Percentiles rank a stretch among this genome's conserved stretches.
Evolutionary conservation across 1,140 invertebrate species (phyloP).

Genomic region (Drosophila guanche): DNA sequence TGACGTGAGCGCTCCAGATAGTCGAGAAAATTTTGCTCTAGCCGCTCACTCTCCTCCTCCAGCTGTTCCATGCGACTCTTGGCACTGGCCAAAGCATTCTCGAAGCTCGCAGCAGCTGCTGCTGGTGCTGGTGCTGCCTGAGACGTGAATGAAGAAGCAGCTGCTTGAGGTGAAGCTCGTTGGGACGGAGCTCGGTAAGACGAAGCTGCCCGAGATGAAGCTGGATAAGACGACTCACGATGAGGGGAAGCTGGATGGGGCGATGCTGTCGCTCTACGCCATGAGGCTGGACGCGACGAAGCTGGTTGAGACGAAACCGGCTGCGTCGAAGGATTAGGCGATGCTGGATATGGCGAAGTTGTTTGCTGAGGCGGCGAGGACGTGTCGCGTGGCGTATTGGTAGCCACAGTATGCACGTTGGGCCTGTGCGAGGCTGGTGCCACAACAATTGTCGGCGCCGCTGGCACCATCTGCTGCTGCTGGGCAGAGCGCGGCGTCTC

Average conservation of each 20-base stretch:
- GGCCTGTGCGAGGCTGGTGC: neutral
- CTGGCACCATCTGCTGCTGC: conserved; percentile 10
- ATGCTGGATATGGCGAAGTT: too few relatives aligned
- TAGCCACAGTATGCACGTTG: conserved; percentile 16
- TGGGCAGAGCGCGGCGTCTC: neutral
- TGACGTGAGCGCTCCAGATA: conserved; percentile 63
- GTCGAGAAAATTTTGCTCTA: conserved; percentile 68
- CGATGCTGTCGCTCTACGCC: too few relatives aligned
- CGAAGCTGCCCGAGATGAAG: conserved; percentile 1
- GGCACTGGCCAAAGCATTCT: neutral
- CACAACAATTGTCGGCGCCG: neutral
- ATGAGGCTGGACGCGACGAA: too few relatives aligned
- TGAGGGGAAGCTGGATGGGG: too few relatives aligned
- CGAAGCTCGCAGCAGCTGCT: too few relatives aligned
- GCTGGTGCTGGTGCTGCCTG: too few relatives aligned
- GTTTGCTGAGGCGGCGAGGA: conserved; percentile 1
- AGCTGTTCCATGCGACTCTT: conserved; percentile 74
- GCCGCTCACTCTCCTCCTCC: conserved; percentile 73
- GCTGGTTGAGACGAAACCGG: neutral
- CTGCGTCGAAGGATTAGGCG: too few relatives aligned
- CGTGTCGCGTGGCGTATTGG: conserved; percentile 22
- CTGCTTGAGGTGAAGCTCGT: too few relatives aligned
- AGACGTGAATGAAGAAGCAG: too few relatives aligned
- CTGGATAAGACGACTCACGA: neutral
- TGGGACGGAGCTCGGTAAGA: too few relatives aligned